Conservation (phyloP, 2,888 invertebrate genomes). For the Volucella zonaria region DNA sequence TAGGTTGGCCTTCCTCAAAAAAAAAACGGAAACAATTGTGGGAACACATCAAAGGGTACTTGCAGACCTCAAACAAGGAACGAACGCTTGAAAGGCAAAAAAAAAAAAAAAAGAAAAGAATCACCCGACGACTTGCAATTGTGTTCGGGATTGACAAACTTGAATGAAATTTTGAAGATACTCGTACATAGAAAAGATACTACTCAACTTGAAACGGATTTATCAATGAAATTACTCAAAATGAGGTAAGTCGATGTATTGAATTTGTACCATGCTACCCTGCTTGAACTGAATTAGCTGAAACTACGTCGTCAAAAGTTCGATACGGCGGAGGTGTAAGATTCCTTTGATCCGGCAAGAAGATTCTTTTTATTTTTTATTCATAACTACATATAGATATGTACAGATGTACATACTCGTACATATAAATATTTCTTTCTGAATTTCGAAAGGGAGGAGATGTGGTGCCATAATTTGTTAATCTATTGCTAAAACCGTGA, state of each 20-base stretch:
- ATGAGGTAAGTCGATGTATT: constrained; percentile 60
- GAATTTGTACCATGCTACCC: background rate
- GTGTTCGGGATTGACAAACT: constrained; percentile 9
- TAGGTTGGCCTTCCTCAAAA: constrained; percentile 2
- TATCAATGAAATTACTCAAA: constrained; percentile 66
- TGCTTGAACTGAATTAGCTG: background rate
- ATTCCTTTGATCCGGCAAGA: background rate
- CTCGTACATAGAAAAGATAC: constrained; percentile 16
- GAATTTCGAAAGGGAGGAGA: constrained; percentile 2
- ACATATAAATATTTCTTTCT: background rate
- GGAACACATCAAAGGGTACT: constrained; percentile 3
- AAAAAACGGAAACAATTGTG: constrained; percentile 4
- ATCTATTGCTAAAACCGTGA: constrained; percentile 24
- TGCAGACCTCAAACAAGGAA: background rate
- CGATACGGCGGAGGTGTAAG: background rate
- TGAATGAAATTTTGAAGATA: constrained; percentile 57
- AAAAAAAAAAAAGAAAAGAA: background rate
- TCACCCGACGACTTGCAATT: constrained; percentile 5
- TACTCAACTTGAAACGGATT: constrained; percentile 50
- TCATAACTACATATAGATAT: too few species aligned
- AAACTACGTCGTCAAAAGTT: constrained; percentile 10
- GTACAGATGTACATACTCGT: too few species aligned
- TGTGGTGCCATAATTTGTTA: background rate
- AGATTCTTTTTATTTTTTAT: background rate
- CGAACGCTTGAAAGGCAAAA: background rate